Conservation (phyloP, 2,888 invertebrate species). For the Parnassius apollo region DNA sequence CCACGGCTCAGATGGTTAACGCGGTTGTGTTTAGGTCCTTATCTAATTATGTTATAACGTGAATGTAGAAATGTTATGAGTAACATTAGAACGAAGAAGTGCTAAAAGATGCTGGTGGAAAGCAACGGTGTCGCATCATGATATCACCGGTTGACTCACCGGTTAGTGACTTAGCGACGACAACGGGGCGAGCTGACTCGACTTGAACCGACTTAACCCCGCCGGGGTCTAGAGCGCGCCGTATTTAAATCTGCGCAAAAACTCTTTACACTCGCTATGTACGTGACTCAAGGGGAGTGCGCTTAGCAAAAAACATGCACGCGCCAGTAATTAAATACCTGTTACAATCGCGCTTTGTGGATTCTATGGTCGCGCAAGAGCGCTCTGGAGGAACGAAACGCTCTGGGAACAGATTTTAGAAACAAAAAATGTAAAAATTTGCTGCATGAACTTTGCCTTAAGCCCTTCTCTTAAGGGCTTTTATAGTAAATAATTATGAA, state of each 20-base stretch:
- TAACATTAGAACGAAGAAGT: not conserved
- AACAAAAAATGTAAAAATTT: conserved; percentile 6
- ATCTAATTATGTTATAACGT: conserved; percentile 7
- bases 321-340: conserved; percentile 71
- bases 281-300: conserved; percentile 55
- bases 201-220: conserved; percentile 67
- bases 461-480: conserved; percentile 11
- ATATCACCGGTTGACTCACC: conserved; percentile 68
- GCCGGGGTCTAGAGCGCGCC: conserved; percentile 24
- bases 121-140: conserved; percentile 52
- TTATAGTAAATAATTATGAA: conserved; percentile 18
- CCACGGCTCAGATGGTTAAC: too few relatives aligned
- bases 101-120: conserved; percentile 22
- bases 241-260: conserved; percentile 45
- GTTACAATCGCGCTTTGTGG: conserved; percentile 51
- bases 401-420: conserved; percentile 20
- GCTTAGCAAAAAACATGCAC: conserved; percentile 69
- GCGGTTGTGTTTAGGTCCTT: conserved; percentile 7
- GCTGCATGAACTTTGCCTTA: conserved; percentile 7
- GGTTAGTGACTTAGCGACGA: conserved; percentile 54
- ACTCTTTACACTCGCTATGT: conserved; percentile 52
- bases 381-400: conserved; percentile 58
- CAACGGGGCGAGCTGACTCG: conserved; percentile 42
- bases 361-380: conserved; percentile 53
- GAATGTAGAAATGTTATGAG: not conserved